Evolutionary conservation across 2,797 vertebrate genomes (phyloP), one percentile per base, ranked within the genome.

Genomic region (Nyctalus aviator): DNA sequence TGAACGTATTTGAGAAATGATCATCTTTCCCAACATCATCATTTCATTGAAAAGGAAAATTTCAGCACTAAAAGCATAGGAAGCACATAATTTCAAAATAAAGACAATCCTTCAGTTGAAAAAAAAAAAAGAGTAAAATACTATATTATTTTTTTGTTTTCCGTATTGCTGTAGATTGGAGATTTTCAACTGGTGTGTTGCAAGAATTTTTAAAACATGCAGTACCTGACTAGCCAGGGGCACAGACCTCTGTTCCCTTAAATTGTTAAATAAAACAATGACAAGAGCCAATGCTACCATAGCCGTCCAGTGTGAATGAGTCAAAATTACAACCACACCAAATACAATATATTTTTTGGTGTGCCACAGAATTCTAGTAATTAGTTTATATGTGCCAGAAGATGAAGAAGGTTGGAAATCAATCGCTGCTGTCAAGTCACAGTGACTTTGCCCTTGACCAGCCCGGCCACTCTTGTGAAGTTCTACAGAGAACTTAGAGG

Each of bases 61-160:
- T 23, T 86, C 66, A 94, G 86, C 35, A 48, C 7, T 41, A 44
- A 78, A 68, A 71, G 21, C 41, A 62, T 11, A 57, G 41, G 57
- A 91, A 88, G 21, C 20, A 90, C 25, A 25, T 55, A 77, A 84
- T 91, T 95, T 90, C 27, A 89, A 95, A 89, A 89, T 17, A 32
- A 72, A 78, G 46, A 78, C 48, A 37, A 57, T 5, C 32, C 68
- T 95, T 44, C 35, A 64, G 46, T 23, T 71, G 18, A 48, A 90
- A 79, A 90, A 90, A 82, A 48, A 44, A 44, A 20, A 46, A 13
- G 72, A 37, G 23, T 62, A 79, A 91, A 91, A 53, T n/a, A 32
- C 30, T 46, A 17, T 21, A 15, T 18, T 79, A 32, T 75, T 27
- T 46, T n/a, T 46, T 10, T 2, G 2, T 50, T 84, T 55, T 71